Percentiles rank a stretch among this genome's conserved stretches.
Conservation (phyloP, 2,113 vertebrate species). For the Platysteira castanea region DNA sequence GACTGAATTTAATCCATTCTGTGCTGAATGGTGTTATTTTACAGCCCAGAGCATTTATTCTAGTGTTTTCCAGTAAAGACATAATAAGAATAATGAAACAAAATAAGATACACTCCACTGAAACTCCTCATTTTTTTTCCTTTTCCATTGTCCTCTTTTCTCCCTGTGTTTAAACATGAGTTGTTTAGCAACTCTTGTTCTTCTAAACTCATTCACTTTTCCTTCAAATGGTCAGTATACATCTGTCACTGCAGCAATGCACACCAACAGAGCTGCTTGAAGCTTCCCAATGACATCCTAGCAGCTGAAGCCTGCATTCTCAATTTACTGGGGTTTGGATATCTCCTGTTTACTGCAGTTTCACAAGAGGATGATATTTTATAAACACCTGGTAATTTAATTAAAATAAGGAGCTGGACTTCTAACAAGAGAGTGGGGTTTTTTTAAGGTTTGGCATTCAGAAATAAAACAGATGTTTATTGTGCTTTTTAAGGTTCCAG, state of each 20-base stretch:
- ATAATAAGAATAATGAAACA: not conserved
- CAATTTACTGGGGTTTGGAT: not conserved
- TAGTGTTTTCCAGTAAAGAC: not conserved
- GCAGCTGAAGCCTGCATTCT: not conserved
- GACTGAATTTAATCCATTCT: not conserved
- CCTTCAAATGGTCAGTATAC: not conserved
- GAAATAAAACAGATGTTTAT: conserved; percentile 62
- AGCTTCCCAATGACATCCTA: not conserved
- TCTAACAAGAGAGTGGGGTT: conserved; percentile 50
- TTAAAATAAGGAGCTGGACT: conserved; percentile 51
- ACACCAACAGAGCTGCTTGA: not conserved
- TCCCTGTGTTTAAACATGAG: not conserved
- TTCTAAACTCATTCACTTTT: not conserved
- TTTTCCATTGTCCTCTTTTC: not conserved
- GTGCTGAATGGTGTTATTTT: not conserved
- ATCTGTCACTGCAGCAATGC: not conserved
- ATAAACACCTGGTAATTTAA: conserved; percentile 70
- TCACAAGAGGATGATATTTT: conserved; percentile 58
- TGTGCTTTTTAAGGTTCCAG: conserved; percentile 13
- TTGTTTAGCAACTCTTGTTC: not conserved
- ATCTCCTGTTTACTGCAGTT: conserved; percentile 46
- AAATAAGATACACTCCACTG: not conserved
- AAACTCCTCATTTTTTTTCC: not conserved
- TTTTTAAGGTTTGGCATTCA: conserved; percentile 52
- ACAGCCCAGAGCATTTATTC: not conserved